Evolutionary conservation across 2,113 vertebrate species (phyloP).

Genomic region (Ornithorhynchus anatinus): DNA sequence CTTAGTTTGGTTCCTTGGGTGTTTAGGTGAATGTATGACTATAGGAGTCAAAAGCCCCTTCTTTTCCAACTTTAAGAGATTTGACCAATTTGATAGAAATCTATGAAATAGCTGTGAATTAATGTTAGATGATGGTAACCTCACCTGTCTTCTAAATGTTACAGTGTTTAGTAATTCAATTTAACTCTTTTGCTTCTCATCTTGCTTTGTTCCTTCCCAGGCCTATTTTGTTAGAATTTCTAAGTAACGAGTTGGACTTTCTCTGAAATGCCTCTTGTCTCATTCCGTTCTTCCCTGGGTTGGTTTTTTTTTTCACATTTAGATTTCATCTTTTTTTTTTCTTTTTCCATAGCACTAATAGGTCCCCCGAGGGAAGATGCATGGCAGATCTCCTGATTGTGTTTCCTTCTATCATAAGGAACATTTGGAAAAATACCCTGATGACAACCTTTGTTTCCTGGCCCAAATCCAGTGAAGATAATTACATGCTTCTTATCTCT

Average conservation of each 20-base stretch:
- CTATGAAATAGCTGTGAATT: too few species aligned
- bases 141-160: too few species aligned
- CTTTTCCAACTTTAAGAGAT: too few species aligned
- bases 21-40: too few species aligned
- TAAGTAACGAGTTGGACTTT: too few species aligned
- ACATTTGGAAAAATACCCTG: not conserved
- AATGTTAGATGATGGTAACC: too few species aligned
- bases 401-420: not conserved
- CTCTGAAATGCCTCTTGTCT: not conserved
- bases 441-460: not conserved
- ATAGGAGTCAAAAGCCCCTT: too few species aligned
- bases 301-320: not conserved
- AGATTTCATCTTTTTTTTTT: not conserved
- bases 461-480: not conserved
- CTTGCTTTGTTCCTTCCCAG: not conserved
- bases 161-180: not conserved
- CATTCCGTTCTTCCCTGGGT: not conserved
- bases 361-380: not conserved
- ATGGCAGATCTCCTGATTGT: not conserved
- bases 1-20: too few species aligned
- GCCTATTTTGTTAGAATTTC: not conserved
- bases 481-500: not conserved
- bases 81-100: too few species aligned
- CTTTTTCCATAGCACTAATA: not conserved
- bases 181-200: not conserved